Evolutionary conservation across 2,888 invertebrate species (phyloP).

Genomic region (Apotomis capreana): DNA sequence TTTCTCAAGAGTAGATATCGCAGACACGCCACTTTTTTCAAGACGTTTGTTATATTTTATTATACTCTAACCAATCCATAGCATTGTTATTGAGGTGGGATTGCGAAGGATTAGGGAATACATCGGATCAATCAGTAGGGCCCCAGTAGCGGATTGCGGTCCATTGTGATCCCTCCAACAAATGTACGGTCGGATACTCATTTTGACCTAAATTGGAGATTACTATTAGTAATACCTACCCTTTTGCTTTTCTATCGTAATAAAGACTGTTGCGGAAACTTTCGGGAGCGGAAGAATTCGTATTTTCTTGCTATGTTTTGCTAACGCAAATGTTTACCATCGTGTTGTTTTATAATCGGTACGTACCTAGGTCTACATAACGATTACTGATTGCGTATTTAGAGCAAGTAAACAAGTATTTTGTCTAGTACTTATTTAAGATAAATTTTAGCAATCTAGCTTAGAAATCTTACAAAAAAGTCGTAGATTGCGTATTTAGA

Average conservation of each 20-base stretch:
- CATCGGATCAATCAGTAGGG: constrained; percentile 54
- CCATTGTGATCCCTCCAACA: constrained; percentile 47
- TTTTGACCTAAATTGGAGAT: constrained; percentile 39
- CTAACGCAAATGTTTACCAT: neutral
- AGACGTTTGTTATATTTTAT: constrained; percentile 7
- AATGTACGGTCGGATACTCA: constrained; percentile 43
- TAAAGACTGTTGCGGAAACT: constrained; percentile 24
- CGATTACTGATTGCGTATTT: too few relatives aligned
- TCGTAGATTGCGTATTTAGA: too few relatives aligned
- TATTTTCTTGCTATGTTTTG: constrained; percentile 2
- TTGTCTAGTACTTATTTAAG: too few relatives aligned
- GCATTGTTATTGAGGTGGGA: constrained; percentile 33
- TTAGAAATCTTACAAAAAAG: too few relatives aligned
- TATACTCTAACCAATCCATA: constrained; percentile 9
- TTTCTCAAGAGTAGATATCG: neutral
- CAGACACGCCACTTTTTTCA: neutral
- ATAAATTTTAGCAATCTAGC: too few relatives aligned
- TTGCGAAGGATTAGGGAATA: constrained; percentile 49
- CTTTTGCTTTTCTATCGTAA: constrained; percentile 35
- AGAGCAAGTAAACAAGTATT: too few relatives aligned
- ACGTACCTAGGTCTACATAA: neutral
- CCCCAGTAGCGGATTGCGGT: constrained; percentile 50
- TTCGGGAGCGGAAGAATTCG: neutral
- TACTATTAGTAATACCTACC: constrained; percentile 42
- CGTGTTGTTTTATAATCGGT: too few relatives aligned